Percentiles rank a stretch among this genome's conserved stretches.
Evolutionary conservation across 2,888 invertebrate species (phyloP).

Genomic region (Eristalinus sepulchralis): DNA sequence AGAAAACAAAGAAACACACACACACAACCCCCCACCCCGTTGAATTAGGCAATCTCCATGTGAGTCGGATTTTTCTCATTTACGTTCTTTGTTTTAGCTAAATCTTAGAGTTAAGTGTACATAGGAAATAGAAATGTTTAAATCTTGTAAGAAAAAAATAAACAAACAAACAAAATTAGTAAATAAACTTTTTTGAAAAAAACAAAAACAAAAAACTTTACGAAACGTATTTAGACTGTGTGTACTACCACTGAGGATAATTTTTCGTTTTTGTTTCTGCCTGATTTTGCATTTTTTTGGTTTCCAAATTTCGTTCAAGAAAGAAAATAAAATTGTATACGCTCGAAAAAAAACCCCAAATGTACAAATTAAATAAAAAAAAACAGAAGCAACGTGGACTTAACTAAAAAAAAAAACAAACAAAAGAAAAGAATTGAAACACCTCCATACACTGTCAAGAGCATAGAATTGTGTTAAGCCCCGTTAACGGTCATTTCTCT

Average conservation of each 20-base stretch:
- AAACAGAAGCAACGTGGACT: conserved; percentile 37
- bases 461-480: conserved; percentile 33
- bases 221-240: conserved; percentile 22
- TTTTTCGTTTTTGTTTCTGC: conserved; percentile 1
- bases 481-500: conserved; percentile 40
- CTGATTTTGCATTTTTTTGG: conserved; percentile 6
- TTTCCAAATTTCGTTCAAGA: conserved; percentile 12
- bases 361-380: conserved; percentile 63
- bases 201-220: conserved; percentile 1
- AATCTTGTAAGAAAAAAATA: conserved; percentile 23
- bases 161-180: conserved; percentile 15
- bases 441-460: conserved; percentile 28
- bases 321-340: conserved; percentile 61
- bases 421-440: not conserved
- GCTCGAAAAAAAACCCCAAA: conserved; percentile 66
- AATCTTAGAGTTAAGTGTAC: conserved; percentile 49
- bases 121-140: conserved; percentile 15
- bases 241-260: conserved; percentile 4
- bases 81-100: conserved; percentile 41
- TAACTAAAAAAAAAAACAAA: not conserved
- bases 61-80: not conserved
- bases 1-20: conserved; percentile 12
- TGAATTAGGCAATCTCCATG: conserved; percentile 41
- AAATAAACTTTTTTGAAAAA: conserved; percentile 17
- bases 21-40: not conserved